A percentile compares a stretch with the other conserved stretches of the same genome.
Conservation (phyloP, 2,888 invertebrate species). For the Selenia dentaria region DNA sequence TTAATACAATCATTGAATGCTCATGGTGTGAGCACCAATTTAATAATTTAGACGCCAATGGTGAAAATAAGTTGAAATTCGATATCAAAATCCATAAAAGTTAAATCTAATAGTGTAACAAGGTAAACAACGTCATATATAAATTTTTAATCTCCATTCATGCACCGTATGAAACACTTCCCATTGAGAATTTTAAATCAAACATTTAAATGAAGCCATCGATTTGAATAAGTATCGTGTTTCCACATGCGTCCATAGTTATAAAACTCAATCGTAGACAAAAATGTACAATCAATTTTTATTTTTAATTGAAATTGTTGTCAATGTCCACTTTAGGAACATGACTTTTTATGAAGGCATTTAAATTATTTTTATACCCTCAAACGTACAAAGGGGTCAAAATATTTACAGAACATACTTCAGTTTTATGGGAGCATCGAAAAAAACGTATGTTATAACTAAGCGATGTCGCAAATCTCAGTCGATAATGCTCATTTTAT, state of each 20-base stretch:
- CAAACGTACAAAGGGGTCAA: conserved; percentile 41
- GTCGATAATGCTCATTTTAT: conserved; percentile 40
- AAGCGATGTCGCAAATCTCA: conserved; percentile 46
- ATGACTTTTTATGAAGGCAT: conserved; percentile 34
- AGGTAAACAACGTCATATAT: conserved; percentile 30
- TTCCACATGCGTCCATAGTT: conserved; percentile 32
- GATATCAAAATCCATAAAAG: conserved; percentile 35
- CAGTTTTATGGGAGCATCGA: conserved; percentile 53
- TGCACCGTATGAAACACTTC: conserved; percentile 30
- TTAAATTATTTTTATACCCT: conserved; percentile 35
- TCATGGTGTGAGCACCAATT: conserved; percentile 18
- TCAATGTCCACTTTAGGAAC: conserved; percentile 33
- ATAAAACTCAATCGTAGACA: conserved; percentile 38
- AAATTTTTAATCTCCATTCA: conserved; percentile 35
- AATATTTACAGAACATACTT: conserved; percentile 50
- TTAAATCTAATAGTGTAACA: conserved; percentile 32
- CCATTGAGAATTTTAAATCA: conserved; percentile 34
- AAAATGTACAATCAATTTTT: conserved; percentile 33
- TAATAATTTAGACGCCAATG: conserved; percentile 17
- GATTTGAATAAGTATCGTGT: conserved; percentile 39
- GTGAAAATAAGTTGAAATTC: conserved; percentile 32
- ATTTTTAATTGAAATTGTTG: conserved; percentile 37
- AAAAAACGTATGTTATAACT: conserved; percentile 44
- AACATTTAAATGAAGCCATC: conserved; percentile 38
- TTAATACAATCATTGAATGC: conserved; percentile 15